Percentiles rank a stretch among this genome's conserved stretches.
Conservation (phyloP, 2,888 invertebrate species). For the Morpho helenor region DNA sequence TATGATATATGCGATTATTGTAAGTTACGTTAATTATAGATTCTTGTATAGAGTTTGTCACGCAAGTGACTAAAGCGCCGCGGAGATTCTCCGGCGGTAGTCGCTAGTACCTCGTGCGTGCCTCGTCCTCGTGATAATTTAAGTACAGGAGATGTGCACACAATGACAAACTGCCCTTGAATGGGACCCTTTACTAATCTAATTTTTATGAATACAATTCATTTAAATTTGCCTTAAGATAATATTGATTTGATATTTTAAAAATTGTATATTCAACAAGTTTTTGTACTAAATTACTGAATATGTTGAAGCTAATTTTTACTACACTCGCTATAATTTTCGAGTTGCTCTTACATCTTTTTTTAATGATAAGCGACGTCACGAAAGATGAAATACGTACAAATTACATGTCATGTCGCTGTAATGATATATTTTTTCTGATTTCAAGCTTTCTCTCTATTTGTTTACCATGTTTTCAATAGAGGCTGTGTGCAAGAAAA, state of each 20-base stretch:
- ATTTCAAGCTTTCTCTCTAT: conserved; percentile 36
- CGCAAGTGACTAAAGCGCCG: conserved; percentile 42
- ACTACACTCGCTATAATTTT: conserved; percentile 3
- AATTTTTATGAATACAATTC: conserved; percentile 55
- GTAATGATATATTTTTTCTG: conserved; percentile 19
- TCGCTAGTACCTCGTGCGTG: conserved; percentile 48
- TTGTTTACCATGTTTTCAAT: conserved; percentile 64
- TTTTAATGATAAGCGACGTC: conserved; percentile 4
- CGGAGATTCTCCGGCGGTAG: conserved; percentile 33
- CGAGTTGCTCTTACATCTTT: conserved; percentile 3
- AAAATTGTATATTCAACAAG: conserved; percentile 17
- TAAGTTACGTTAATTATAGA: conserved; percentile 76
- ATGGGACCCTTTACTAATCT: conserved; percentile 50
- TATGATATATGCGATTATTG: conserved; percentile 77
- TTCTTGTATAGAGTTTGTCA: conserved; percentile 60
- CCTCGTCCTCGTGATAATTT: conserved; percentile 65
- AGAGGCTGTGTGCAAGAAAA: conserved; percentile 77
- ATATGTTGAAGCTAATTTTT: conserved; percentile 10
- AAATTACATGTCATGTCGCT: conserved; percentile 19
- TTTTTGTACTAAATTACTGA: conserved; percentile 9
- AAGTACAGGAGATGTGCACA: conserved; percentile 67
- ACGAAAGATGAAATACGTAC: conserved; percentile 16
- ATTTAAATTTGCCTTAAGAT: conserved; percentile 44
- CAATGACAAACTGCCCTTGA: conserved; percentile 42
- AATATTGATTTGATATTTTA: conserved; percentile 41